Base-by-base conservation (phyloP, 2,797 vertebrate species). In the Cyprinella venusta region DNA sequence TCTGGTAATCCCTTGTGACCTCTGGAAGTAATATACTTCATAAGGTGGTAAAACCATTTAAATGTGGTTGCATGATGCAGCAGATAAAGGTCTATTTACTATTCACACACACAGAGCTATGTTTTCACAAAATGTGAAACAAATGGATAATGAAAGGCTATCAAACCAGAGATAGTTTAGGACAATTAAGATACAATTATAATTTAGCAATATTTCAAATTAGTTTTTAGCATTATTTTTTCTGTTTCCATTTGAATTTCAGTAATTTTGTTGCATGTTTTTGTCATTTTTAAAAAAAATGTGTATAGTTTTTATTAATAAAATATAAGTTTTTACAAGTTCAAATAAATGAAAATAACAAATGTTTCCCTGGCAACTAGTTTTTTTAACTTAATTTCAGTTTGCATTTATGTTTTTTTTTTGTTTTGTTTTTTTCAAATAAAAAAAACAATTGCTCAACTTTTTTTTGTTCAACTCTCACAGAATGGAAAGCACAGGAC, bases 1-100 rank as follows among this genome's bases (percentile, higher is more conserved):
- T 82, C 45, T 61, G 70, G 30, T 81, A 52, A 75, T 82, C 45
- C 33, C n/a, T 13, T 75, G 30, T 65, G 80, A 68, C 10, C 71
- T 45, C 45, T 26, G 18, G 38, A n/a, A 76, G 72, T 30, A 42
- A 81, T 42, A 52, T 42, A 64, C 59, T 67, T 68, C 36, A 76
- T 56, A 56, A 65, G 48, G 63, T 76, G 71, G 33, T 42, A 56
- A 74, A 76, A 42, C 24, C 21, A 21, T 40, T 65, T 42, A 19
- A 70, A 45, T 70, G 8, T 26, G 38, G 16, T 42, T 67, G 48
- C n/a, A 56, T 40, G 24, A 56, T 40, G 24, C 9, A 18, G 24
- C 42, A 30, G 33, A 74, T 64, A 38, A 75, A 81, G 56, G 16
- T 6, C 71, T 38, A 36, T 74, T 74, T 3, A 56, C 10, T 42